phyloP scores from a whole-genome alignment of 2,888 invertebrate species.

The Antitype chi region DNA sequence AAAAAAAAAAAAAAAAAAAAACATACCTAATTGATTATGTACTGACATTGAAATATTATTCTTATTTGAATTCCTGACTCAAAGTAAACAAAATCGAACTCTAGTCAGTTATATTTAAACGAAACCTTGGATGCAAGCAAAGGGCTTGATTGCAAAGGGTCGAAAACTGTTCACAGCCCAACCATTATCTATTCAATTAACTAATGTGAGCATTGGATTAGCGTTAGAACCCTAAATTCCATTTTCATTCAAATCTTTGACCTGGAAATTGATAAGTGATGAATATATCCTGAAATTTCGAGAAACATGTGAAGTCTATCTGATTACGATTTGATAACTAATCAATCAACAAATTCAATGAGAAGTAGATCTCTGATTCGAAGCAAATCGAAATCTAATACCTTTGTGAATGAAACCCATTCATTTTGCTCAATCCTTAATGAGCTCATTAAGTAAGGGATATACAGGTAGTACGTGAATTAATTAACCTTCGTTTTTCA shows the following conservation, averaged over 20 bases:
- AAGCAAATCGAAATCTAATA: slow-evolving; percentile 36
- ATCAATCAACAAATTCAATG: slow-evolving; percentile 41
- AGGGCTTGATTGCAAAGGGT: slow-evolving; percentile 19
- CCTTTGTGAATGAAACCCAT: slow-evolving; percentile 18
- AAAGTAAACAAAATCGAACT: background rate
- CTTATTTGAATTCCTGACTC: background rate
- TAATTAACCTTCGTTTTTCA: slow-evolving; percentile 49
- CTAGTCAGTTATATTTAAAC: slow-evolving; percentile 9
- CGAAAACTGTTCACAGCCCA: slow-evolving; percentile 10
- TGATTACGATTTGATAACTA: slow-evolving; percentile 22
- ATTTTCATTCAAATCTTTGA: slow-evolving; percentile 11
- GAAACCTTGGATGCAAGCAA: background rate
- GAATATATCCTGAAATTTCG: background rate
- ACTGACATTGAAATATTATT: background rate
- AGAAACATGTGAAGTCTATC: slow-evolving; percentile 1
- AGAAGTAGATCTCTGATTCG: slow-evolving; percentile 17
- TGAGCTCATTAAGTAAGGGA: slow-evolving; percentile 50
- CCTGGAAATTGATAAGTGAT: slow-evolving; percentile 15
- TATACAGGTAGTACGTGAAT: slow-evolving; percentile 31
- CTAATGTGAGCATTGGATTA: slow-evolving; percentile 43
- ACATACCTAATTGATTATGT: background rate
- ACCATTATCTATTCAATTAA: slow-evolving; percentile 31
- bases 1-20: too few relatives aligned
- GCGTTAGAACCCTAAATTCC: slow-evolving; percentile 5
- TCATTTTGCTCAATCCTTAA: slow-evolving; percentile 48